Percentiles rank a stretch among this genome's conserved stretches.
These are phyloP conservation scores for Elaphurus davidianus DNA, from an alignment of 2,113 vertebrate genomes.

Conservation along the genomic window DNA sequence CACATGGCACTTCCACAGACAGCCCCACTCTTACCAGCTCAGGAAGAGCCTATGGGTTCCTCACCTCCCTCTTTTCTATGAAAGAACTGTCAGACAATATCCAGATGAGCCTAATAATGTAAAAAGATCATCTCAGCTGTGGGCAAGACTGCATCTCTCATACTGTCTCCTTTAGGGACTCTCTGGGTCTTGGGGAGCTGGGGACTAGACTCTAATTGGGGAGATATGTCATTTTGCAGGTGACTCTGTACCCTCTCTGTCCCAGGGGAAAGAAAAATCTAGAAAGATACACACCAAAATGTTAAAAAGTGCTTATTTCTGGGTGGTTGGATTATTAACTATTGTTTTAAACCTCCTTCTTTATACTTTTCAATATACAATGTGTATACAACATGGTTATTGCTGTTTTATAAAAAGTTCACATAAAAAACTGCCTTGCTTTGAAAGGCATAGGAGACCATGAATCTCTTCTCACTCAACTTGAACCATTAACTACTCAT, in stretches of 20 bases:
- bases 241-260: background rate
- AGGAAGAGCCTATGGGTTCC: background rate
- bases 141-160: background rate
- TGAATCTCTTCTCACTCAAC: background rate
- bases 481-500: background rate
- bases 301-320: background rate
- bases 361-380: background rate
- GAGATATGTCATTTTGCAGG: background rate
- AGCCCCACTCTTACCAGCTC: background rate
- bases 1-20: background rate
- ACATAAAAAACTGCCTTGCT: background rate
- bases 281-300: background rate
- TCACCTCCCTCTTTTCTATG: background rate
- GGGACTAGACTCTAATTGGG: background rate
- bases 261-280: background rate
- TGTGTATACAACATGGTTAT: background rate
- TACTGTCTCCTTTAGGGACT: background rate
- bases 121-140: background rate
- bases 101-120: background rate
- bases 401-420: background rate
- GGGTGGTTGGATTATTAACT: background rate
- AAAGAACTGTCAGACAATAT: background rate
- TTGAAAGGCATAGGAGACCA: background rate
- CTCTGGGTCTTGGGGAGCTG: background rate
- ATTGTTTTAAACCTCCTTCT: background rate